Conservation (phyloP, 2,797 vertebrate genomes). For the Neomorphus geoffroyi region DNA sequence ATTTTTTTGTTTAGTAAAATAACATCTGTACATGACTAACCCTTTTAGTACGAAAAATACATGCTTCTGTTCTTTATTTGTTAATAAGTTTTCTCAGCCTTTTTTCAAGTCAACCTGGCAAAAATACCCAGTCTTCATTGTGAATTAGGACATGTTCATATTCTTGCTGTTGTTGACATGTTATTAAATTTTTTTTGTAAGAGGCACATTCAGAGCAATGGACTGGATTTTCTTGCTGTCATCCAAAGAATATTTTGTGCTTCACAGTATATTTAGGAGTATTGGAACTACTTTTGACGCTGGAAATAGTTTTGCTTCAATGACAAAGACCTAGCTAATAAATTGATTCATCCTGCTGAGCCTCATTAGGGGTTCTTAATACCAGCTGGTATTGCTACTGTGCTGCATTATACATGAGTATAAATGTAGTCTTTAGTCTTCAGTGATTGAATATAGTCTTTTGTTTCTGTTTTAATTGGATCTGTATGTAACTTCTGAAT, state of each 20-base stretch:
- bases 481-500: conserved; percentile 20
- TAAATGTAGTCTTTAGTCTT: background rate
- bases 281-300: background rate
- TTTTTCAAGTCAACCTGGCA: background rate
- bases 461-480: background rate
- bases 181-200: background rate
- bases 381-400: background rate
- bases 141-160: fast-evolving
- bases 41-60: background rate
- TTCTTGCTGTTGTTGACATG: background rate
- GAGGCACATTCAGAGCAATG: background rate
- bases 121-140: background rate
- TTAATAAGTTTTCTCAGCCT: background rate
- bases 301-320: background rate
- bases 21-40: background rate
- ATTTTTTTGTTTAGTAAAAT: background rate
- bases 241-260: background rate
- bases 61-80: background rate
- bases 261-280: background rate
- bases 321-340: background rate
- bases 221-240: background rate
- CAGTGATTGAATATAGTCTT: background rate
- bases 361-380: background rate
- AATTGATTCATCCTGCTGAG: background rate
- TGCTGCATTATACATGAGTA: background rate